Base-by-base conservation (phyloP, 2,113 vertebrate genomes). In the Guaruba guarouba region DNA sequence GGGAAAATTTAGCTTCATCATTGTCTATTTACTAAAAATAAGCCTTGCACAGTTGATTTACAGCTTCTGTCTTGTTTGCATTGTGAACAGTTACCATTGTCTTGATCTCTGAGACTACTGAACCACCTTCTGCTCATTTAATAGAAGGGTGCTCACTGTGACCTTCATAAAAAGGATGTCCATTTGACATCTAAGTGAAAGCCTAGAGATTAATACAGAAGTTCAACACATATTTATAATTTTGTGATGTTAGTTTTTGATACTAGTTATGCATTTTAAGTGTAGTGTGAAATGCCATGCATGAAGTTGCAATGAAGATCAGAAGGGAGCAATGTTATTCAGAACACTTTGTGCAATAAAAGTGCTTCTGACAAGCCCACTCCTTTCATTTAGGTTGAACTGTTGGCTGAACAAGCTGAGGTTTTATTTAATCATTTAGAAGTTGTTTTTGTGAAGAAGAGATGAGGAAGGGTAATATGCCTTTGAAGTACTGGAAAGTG, bases 21-120 rank as follows among this genome's bases (percentile, higher is more conserved):
- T 93, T 93, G 88, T 93, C 94, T 94, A 75, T 93, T 92, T 96
- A 94, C 92, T 88, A 93, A 93, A 97, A 94, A 97, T 92, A 93
- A 88, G 61, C 23, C 51, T 49, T 79, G 33, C 87, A 63, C 73
- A 51, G 86, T 70, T 92, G 95, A 87, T 96, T 95, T 94, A 91
- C 25, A 81, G 49, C 73, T 80, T 73, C 71, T 92, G 57, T 71
- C 22, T 88, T 63, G 17, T 88, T 96, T 88, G 59, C 55, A 24
- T 46, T 85, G 54, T 61, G 82, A 89, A 87, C 80, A 78, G 64
- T 63, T 93, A 57, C 55, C 35, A 28, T 29, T 62, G 84, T 86
- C 71, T 88, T 64, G 5, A 33, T 68, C 39, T 74, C 61, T 37
- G 43, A 78, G 62, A 43, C 22, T 29, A 2, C 39, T 14, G 23